Percentiles rank a stretch among this genome's conserved stretches.
phyloP scores from a whole-genome alignment of 1,140 invertebrate genomes.

The Drosophila bocki region DNA sequence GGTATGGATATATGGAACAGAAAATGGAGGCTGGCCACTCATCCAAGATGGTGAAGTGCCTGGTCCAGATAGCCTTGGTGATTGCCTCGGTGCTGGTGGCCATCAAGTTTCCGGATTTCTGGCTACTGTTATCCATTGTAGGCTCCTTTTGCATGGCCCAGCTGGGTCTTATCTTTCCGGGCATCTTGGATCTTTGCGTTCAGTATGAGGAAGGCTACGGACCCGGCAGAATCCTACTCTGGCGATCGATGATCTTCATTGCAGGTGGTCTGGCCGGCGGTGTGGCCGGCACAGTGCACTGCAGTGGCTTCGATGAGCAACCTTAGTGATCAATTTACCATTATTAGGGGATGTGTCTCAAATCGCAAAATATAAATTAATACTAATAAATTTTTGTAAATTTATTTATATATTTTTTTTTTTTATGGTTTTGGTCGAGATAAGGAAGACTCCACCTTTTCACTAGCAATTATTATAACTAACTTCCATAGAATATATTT shows the following conservation, averaged over 20 bases:
- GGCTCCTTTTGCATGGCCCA: constrained; percentile 66
- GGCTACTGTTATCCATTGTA: constrained; percentile 49
- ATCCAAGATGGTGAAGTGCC: constrained; percentile 19
- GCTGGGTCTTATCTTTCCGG: constrained; percentile 58
- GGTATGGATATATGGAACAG: constrained; percentile 34
- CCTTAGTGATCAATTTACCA: constrained; percentile 5
- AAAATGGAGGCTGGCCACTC: constrained; percentile 3
- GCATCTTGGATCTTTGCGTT: constrained; percentile 52
- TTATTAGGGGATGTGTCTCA: neutral
- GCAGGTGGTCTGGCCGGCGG: constrained; percentile 37
- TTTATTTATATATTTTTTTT: neutral
- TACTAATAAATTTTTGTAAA: neutral
- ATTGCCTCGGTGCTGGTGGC: constrained; percentile 59
- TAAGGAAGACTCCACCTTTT: neutral
- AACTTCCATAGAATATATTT: neutral
- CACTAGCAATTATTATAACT: too few relatives aligned
- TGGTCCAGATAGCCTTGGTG: constrained; percentile 54
- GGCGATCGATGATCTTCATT: constrained; percentile 49
- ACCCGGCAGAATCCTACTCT: constrained; percentile 12
- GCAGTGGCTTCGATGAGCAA: constrained; percentile 3
- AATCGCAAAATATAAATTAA: neutral
- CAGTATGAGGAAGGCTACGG: constrained; percentile 55
- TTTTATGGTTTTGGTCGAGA: neutral
- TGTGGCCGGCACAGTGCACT: constrained; percentile 37
- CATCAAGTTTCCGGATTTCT: constrained; percentile 59